These are phyloP conservation scores for Phrynocephalus vlangalii DNA, from an alignment of 2,797 vertebrate genomes.

Conservation along the genomic window DNA sequence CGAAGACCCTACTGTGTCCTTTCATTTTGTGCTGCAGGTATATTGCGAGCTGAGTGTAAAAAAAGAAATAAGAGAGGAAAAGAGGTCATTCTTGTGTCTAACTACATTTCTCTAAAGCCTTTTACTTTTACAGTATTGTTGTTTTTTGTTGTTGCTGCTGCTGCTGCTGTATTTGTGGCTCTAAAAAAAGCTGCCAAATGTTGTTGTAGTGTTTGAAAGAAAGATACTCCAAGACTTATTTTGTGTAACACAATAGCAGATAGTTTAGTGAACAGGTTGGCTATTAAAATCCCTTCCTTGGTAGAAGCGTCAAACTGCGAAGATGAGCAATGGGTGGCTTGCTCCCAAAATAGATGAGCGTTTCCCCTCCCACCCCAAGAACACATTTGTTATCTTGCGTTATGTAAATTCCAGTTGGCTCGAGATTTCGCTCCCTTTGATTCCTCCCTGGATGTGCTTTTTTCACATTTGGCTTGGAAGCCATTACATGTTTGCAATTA, in stretches of 20 bases:
- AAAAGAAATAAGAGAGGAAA: neutral
- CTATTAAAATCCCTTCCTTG: neutral
- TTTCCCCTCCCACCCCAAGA: neutral
- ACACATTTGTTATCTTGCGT: neutral
- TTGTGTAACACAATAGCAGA: neutral
- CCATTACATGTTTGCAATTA: conserved; percentile 15
- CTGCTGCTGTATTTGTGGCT: neutral
- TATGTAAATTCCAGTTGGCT: neutral
- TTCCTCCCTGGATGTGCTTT: neutral
- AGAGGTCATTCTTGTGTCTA: neutral
- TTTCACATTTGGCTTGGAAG: neutral
- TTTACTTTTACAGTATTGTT: neutral
- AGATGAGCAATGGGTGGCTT: neutral
- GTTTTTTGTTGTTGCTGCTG: too few species aligned
- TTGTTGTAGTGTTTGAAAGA: neutral
- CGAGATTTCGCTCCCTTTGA: neutral
- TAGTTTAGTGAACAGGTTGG: conserved; percentile 8
- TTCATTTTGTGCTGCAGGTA: neutral
- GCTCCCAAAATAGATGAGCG: neutral
- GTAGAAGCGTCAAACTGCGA: neutral
- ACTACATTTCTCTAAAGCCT: neutral
- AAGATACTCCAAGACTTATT: neutral
- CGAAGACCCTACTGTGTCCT: neutral
- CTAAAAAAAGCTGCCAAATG: neutral
- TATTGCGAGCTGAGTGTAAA: neutral